Percentiles rank a stretch among this genome's conserved stretches.
These are phyloP conservation scores for Acyrthosiphon pisum DNA, from an alignment of 1,140 invertebrate species.

Conservation along the genomic window DNA sequence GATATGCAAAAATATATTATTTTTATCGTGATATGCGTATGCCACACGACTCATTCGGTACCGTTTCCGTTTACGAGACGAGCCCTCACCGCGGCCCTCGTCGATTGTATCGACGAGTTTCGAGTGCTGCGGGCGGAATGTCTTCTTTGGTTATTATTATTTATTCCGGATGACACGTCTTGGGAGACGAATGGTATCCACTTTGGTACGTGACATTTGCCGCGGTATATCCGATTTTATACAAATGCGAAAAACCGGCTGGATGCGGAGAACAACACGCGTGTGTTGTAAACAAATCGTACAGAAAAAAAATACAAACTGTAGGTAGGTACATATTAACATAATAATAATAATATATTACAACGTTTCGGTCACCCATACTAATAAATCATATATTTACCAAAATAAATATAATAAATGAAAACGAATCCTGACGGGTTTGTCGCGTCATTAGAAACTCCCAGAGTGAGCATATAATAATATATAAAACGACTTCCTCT, in stretches of 20 bases:
- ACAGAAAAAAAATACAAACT: neutral
- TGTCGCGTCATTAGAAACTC: neutral
- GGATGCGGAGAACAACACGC: neutral
- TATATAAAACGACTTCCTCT: neutral
- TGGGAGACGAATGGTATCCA: neutral
- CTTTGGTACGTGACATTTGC: neutral
- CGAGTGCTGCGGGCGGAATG: neutral
- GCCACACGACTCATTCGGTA: neutral
- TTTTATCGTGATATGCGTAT: neutral
- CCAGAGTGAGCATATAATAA: neutral
- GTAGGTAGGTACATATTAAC: neutral
- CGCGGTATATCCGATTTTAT: neutral
- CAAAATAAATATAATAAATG: neutral
- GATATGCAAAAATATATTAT: neutral
- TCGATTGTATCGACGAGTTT: neutral
- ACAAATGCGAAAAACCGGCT: neutral
- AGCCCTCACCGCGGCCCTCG: no score
- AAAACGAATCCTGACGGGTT: neutral
- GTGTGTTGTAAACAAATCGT: neutral
- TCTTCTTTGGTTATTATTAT: neutral
- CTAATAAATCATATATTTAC: neutral
- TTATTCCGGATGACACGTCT: neutral
- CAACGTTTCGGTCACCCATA: neutral
- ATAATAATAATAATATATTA: neutral
- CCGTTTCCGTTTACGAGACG: neutral